Evolutionary conservation across 2,888 invertebrate species (phyloP), one percentile per base, ranked within the genome.

Genomic region (Diarsia brunnea): DNA sequence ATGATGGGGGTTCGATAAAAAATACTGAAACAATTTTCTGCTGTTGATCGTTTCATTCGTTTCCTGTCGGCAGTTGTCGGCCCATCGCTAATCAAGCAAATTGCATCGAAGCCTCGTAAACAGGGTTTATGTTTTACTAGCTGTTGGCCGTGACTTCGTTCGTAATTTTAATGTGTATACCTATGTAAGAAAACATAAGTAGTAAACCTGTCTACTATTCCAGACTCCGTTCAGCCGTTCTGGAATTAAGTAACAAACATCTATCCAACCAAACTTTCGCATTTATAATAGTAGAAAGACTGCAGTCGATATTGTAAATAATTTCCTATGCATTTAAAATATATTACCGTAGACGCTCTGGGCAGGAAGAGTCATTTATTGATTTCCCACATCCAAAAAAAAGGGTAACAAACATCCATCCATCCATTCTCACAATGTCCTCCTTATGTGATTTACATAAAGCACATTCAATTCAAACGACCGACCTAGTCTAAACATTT

Each of bases 381-480:
- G 74, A 45, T 45, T 45, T 45, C 45, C 11, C 45, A 5, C 45
- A 45, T 8, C 8, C 16, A 31, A 27, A 10, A 31, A 19, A 45
- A 38, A 38, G 38, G 8, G 8, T 38, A 38, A 38, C 38, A 38
- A 38, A 5, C 38, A 38, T 38, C 38, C 10, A 4, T 70, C 70
- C 43, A 0, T 38, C 7, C 43, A 0, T 38, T 8, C 38, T 38
- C 38, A 38, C 38, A 38, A 38, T 38, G 38, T 5, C 38, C 38
- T 38, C 38, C 38, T 38, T 38, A 38, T 8, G 7, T 38, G 1
- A 38, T 38, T 38, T 47, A 66, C 12, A 24, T 24, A 61, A 51
- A 60, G 0, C 45, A 61, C 19, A n/a, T 72, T 38, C 19, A 53
- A 47, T 70, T 60, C 51, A 24, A 38, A 79, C 60, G 61, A 47